phyloP scores from a whole-genome alignment of 2,888 invertebrate species.

The Drosophila vallismaia region DNA sequence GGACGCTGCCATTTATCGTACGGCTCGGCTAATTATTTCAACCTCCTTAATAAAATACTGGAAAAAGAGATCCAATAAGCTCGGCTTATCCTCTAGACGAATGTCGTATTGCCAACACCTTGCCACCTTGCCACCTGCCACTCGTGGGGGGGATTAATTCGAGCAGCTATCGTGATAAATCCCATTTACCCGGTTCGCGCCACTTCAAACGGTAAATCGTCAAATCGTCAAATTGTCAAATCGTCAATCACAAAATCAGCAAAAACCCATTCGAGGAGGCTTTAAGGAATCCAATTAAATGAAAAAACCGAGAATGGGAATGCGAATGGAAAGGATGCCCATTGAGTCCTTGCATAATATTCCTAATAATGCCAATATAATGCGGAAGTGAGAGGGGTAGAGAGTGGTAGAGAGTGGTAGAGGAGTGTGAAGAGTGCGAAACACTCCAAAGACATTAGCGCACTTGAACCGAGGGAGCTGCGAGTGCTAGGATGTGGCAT shows the following conservation, averaged over 20 bases:
- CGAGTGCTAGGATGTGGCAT: constrained; percentile 56
- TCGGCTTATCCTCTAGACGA: constrained; percentile 48
- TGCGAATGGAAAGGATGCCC: constrained; percentile 5
- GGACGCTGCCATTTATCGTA: no score
- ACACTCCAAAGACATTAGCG: constrained; percentile 81
- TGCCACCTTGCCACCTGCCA: constrained; percentile 36
- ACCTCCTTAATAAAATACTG: not conserved
- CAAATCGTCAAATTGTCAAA: not conserved
- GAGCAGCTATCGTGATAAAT: constrained; percentile 10
- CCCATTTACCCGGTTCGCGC: constrained; percentile 17
- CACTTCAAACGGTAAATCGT: constrained; percentile 20
- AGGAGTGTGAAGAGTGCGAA: constrained; percentile 69
- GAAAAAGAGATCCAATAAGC: constrained; percentile 25
- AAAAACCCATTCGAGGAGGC: constrained; percentile 71
- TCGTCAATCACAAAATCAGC: constrained; percentile 19
- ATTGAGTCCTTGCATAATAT: constrained; percentile 65
- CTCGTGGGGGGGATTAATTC: constrained; percentile 14
- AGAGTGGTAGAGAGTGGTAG: constrained; percentile 12
- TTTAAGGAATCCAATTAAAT: constrained; percentile 77
- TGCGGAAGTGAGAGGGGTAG: constrained; percentile 40
- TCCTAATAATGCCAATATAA: constrained; percentile 53
- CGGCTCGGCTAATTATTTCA: not conserved
- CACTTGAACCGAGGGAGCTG: constrained; percentile 66
- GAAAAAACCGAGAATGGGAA: constrained; percentile 10
- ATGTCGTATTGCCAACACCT: constrained; percentile 54